Percentiles rank a stretch among this genome's conserved stretches.
phyloP scores from a whole-genome alignment of 35 echinoderm and acorn worm species.

The Stichopus chloronotus region DNA sequence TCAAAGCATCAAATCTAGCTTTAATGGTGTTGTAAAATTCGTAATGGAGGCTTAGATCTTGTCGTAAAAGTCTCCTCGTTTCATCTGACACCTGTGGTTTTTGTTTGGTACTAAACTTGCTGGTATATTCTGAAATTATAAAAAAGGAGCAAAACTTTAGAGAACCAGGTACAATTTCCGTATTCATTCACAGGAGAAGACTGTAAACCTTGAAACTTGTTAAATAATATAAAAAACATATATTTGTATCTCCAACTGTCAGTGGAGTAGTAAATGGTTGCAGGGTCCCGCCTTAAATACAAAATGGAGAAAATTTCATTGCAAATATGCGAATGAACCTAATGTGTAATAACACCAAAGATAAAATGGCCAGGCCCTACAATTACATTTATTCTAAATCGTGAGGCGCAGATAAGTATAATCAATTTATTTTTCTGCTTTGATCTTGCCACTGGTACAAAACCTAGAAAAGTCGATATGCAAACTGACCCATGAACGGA shows the following conservation, averaged over 20 bases:
- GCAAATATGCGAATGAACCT: too few species aligned
- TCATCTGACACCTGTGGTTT: not conserved
- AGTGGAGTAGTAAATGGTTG: too few species aligned
- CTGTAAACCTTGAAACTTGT: not conserved
- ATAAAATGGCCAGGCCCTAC: too few species aligned
- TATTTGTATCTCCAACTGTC: not conserved
- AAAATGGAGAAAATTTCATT: too few species aligned
- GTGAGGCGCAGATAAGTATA: too few species aligned
- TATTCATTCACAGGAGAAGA: not conserved
- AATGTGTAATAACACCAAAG: too few species aligned
- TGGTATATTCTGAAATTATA: not conserved
- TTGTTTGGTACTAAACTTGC: not conserved
- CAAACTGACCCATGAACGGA: too few species aligned
- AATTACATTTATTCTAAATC: too few species aligned
- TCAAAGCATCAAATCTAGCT: constrained; percentile 1
- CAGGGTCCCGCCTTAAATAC: too few species aligned
- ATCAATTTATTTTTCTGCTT: too few species aligned
- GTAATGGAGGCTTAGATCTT: not conserved
- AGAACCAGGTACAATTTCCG: not conserved
- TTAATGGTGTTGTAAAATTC: constrained; percentile 1
- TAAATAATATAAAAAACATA: not conserved
- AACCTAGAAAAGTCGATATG: too few species aligned
- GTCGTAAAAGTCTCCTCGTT: not conserved
- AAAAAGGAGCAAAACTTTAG: not conserved
- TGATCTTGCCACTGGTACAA: too few species aligned